These are phyloP conservation scores for Pyrgus malvae DNA, from an alignment of 2,888 invertebrate genomes.

Conservation along the genomic window DNA sequence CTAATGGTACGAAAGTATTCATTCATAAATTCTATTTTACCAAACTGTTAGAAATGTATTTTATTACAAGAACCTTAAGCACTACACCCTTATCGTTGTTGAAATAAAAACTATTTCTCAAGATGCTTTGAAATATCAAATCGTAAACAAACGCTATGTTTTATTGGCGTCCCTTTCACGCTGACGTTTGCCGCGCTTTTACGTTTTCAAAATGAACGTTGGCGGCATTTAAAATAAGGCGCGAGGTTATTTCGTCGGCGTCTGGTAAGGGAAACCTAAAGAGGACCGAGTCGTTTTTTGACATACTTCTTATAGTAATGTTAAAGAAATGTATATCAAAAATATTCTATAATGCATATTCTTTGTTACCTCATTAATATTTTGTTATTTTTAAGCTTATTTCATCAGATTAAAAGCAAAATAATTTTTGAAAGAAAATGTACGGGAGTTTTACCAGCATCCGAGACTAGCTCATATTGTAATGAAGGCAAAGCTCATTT, in stretches of 20 bases:
- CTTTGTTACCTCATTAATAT: constrained; percentile 41
- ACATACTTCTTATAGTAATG: constrained; percentile 70
- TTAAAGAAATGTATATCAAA: constrained; percentile 46
- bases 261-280: constrained; percentile 64
- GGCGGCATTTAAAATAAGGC: constrained; percentile 78
- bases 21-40: constrained; percentile 1
- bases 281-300: constrained; percentile 72
- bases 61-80: constrained; percentile 55
- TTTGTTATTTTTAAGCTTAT: constrained; percentile 45
- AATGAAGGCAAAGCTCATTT: constrained; percentile 38
- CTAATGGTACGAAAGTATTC: background rate
- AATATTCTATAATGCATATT: constrained; percentile 46
- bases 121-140: constrained; percentile 66
- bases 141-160: constrained; percentile 79
- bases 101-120: constrained; percentile 76
- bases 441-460: constrained; percentile 47
- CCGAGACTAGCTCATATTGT: constrained; percentile 36
- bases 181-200: constrained; percentile 77
- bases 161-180: constrained; percentile 79
- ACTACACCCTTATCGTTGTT: constrained; percentile 63
- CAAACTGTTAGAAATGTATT: constrained; percentile 49
- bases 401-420: constrained; percentile 52
- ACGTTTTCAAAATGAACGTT: constrained; percentile 72
- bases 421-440: constrained; percentile 68
- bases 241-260: constrained; percentile 72